Evolutionary conservation across 2,113 vertebrate genomes (phyloP).

Genomic region (Sakesphorus luctuosus): DNA sequence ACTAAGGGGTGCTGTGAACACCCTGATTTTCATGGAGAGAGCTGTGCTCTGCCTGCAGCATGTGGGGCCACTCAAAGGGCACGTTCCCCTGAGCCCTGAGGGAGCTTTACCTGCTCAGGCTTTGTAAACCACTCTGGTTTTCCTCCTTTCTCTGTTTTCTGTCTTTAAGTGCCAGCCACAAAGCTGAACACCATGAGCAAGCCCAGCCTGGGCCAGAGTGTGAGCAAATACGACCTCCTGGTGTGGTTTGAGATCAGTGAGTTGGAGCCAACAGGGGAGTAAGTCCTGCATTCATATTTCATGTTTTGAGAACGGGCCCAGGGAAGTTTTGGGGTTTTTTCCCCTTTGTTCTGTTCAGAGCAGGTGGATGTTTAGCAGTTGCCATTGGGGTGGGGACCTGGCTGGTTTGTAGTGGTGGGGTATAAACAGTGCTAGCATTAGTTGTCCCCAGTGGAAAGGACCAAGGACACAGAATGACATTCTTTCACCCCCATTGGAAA

Average conservation of each 20-base stretch:
- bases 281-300: slow-evolving; percentile 69
- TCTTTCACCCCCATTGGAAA: not conserved
- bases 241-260: slow-evolving; percentile 99
- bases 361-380: not conserved
- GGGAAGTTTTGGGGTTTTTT: not conserved
- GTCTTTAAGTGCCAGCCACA: slow-evolving; percentile 89
- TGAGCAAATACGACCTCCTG: slow-evolving; percentile 97
- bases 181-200: slow-evolving; percentile 96
- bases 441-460: not conserved
- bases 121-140: not conserved
- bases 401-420: not conserved
- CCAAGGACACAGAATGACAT: not conserved
- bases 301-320: not conserved
- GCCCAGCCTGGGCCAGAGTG: slow-evolving; percentile 92
- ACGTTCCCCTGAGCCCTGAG: not conserved
- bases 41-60: not conserved
- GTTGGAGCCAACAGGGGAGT: slow-evolving; percentile 98
- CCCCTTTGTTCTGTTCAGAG: not conserved
- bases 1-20: not conserved
- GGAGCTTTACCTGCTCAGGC: not conserved
- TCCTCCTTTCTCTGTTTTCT: not conserved
- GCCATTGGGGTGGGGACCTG: not conserved
- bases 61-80: not conserved
- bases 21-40: not conserved
- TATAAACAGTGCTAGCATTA: not conserved